phyloP scores from a whole-genome alignment of 2,113 vertebrate genomes.

The Murina feae region DNA sequence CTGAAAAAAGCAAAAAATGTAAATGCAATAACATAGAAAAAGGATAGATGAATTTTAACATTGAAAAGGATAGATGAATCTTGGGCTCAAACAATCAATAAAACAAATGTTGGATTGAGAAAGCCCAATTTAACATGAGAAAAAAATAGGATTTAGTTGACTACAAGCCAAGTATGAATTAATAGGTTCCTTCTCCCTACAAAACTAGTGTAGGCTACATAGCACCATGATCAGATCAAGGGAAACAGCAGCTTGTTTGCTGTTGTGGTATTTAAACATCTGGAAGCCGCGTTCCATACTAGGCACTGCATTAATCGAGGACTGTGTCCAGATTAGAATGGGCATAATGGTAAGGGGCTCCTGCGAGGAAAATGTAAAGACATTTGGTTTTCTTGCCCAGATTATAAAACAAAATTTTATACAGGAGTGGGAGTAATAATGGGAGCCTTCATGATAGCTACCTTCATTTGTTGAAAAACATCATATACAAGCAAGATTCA shows the following conservation, averaged over 20 bases:
- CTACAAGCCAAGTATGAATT: not conserved
- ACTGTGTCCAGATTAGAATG: not conserved
- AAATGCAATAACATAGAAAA: slow-evolving; percentile 33
- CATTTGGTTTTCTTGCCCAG: not conserved
- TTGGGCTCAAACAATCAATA: slow-evolving; percentile 26
- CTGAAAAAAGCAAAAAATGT: slow-evolving; percentile 12
- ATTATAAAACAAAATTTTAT: not conserved
- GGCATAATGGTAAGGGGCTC: not conserved
- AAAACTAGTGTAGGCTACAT: not conserved
- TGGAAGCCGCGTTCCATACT: not conserved
- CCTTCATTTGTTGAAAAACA: not conserved
- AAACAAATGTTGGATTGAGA: not conserved
- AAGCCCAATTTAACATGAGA: not conserved
- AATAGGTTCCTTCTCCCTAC: not conserved
- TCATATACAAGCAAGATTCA: not conserved
- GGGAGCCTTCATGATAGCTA: not conserved
- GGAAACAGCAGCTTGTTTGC: not conserved
- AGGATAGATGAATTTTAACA: slow-evolving; percentile 13
- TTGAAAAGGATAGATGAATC: slow-evolving; percentile 32
- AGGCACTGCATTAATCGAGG: not conserved
- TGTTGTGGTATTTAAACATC: not conserved
- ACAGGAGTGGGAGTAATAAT: not conserved
- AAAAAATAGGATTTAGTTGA: not conserved
- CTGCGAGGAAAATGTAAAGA: not conserved
- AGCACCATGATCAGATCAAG: not conserved